Base-by-base conservation (phyloP, 2,797 vertebrate species). In the Tenualosa thibaudeaui region DNA sequence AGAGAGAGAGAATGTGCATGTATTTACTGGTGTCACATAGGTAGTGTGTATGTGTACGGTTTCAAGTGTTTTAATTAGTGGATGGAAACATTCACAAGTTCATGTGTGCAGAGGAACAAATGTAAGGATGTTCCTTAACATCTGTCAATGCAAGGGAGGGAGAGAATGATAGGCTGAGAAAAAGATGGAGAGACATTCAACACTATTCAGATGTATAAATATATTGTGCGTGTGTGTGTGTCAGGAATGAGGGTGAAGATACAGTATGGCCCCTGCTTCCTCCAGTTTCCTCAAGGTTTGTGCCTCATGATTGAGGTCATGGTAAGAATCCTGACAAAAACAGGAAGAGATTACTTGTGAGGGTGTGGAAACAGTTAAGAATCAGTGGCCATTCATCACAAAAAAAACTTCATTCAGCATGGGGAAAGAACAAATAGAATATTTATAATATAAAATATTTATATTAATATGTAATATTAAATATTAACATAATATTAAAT, bases 301-400 rank as follows among this genome's bases (percentile, higher is more conserved):
- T 10, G 93, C 93, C 91, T 96, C 95, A 12, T 90, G 90, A n/a
- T 82, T 92, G 85, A 96, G 84, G 85, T 96, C 93, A 81, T 96
- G 95, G 60, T 93, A 88, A 43, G 94, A 95, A 84, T 94, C 90
- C 95, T 96, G 89, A 43, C 90, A 89, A 60, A 78, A 51, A 75
- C 31, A 75, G 15, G 37, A 75, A 43, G 19, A 78, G 17, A 78
- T 19, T 19, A 78, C 17, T 71, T 12, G 37, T 71, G n/a, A 37
- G 26, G 68, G 68, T 71, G 68, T 71, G 24, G 62, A 26, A 3
- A 49, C 7, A 8, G 31, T 26, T 31, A 65, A 12, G 12, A 71
- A 37, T 71, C 65, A 71, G 13, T 15, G 62, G 3, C 10, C 62
- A 68, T 10, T 65, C 12, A 7, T 31, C 31, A 31, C 56, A 22